Conservation (phyloP, 92 coral and sea anemone species). For the Nematostella vectensis region DNA sequence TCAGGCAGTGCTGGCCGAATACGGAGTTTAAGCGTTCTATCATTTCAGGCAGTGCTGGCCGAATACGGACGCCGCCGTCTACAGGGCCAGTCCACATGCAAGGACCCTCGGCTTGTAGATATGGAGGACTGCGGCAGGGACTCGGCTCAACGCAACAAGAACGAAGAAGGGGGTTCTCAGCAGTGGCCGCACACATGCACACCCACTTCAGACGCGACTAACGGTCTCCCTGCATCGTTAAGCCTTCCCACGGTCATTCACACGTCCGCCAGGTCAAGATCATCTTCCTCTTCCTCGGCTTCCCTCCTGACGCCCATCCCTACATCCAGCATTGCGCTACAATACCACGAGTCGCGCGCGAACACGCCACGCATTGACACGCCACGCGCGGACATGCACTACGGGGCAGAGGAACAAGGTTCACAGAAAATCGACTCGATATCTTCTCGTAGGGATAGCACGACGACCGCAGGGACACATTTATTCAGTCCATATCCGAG, state of each 20-base stretch:
- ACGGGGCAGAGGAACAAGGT: too few species aligned
- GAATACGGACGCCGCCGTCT: constrained; percentile 92
- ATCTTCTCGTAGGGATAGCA: neutral
- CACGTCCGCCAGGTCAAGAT: too few species aligned
- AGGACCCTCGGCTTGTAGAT: constrained; percentile 92
- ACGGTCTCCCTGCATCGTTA: neutral
- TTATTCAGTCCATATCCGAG: neutral
- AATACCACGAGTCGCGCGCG: neutral
- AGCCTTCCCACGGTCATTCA: neutral
- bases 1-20: constrained; percentile 90
- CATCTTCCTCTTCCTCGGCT: neutral
- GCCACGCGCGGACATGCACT: neutral
- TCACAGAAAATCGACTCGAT: neutral
- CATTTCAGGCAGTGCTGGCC: constrained; percentile 81
- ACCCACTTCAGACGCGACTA: neutral
- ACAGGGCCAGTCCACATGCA: constrained; percentile 65
- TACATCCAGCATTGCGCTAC: neutral
- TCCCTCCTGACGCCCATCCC: constrained; percentile 4
- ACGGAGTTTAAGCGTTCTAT: too few species aligned
- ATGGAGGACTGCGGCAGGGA: constrained; percentile 53
- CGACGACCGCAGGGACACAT: neutral
- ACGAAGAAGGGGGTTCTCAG: neutral
- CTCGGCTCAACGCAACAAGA: neutral
- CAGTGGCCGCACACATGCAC: neutral
- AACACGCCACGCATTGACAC: neutral